These are phyloP conservation scores for Hystrix cristata DNA, from an alignment of 2,113 vertebrate genomes.

Conservation along the genomic window DNA sequence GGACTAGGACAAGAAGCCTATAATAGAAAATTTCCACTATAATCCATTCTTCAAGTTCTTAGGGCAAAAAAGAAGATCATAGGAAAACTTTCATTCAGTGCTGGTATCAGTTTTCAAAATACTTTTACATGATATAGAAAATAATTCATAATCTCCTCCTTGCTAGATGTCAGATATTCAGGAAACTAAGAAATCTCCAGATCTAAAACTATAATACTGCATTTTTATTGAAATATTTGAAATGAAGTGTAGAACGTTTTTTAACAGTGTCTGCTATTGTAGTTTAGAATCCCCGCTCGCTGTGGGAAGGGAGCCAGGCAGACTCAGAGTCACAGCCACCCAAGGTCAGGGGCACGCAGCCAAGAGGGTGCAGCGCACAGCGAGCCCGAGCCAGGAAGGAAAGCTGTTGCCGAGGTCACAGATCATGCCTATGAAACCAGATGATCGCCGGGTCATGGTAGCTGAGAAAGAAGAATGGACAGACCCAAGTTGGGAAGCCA, in stretches of 20 bases:
- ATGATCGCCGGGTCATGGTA: slow-evolving; percentile 58
- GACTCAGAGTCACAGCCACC: slow-evolving; percentile 78
- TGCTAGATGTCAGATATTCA: background rate
- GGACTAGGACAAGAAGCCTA: background rate
- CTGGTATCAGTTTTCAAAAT: slow-evolving; percentile 15
- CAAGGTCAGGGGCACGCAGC: slow-evolving; percentile 79
- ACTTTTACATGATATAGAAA: slow-evolving; percentile 23
- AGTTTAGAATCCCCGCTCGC: slow-evolving; percentile 52
- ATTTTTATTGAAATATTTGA: slow-evolving; percentile 32
- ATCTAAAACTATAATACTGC: background rate
- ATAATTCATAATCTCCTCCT: background rate
- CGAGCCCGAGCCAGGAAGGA: slow-evolving; percentile 55
- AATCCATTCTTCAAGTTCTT: background rate
- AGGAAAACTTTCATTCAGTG: background rate
- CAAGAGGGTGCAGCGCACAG: slow-evolving; percentile 69
- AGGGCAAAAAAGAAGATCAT: background rate
- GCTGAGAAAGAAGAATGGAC: slow-evolving; percentile 52
- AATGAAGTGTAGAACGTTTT: background rate
- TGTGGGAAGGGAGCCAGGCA: slow-evolving; percentile 78
- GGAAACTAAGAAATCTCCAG: slow-evolving; percentile 5
- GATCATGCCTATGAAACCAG: slow-evolving; percentile 50
- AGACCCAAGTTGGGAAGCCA: slow-evolving; percentile 36
- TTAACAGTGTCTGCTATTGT: background rate
- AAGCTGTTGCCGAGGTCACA: slow-evolving; percentile 74
- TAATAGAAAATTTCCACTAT: slow-evolving; percentile 3